A percentile compares a stretch with the other conserved stretches of the same genome.
Evolutionary conservation across 1,140 invertebrate species (phyloP).

Genomic region (Scaptomyza graminum): DNA sequence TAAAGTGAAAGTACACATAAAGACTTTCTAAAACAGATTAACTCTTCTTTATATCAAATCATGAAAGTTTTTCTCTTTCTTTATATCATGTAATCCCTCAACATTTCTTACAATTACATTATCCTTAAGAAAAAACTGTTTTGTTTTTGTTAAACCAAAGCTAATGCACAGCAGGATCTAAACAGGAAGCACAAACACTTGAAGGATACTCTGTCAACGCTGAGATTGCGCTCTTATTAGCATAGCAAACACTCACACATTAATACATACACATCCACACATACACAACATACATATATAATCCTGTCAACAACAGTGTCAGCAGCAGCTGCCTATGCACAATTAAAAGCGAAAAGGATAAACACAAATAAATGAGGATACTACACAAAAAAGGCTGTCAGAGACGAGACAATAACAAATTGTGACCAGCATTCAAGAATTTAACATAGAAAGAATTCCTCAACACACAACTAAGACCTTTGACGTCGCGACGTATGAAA

Average conservation of each 20-base stretch:
- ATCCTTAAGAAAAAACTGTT: neutral
- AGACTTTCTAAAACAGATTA: too few species aligned
- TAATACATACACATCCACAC: slow-evolving; percentile 5
- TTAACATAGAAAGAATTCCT: slow-evolving; percentile 54
- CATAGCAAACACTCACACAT: slow-evolving; percentile 61
- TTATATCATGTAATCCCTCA: too few species aligned
- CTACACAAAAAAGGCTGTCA: slow-evolving; percentile 65
- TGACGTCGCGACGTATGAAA: neutral
- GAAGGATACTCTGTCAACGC: slow-evolving; percentile 56
- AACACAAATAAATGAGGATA: slow-evolving; percentile 67
- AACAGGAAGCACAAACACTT: slow-evolving; percentile 54
- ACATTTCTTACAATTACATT: neutral
- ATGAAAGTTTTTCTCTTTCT: too few species aligned
- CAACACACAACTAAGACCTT: slow-evolving; percentile 7
- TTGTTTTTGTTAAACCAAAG: neutral
- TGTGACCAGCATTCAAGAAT: slow-evolving; percentile 66
- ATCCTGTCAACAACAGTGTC: slow-evolving; percentile 5
- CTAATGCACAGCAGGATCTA: slow-evolving; percentile 42
- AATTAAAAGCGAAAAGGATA: slow-evolving; percentile 77
- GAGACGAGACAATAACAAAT: slow-evolving; percentile 41
- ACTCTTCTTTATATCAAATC: too few species aligned
- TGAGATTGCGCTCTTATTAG: slow-evolving; percentile 69
- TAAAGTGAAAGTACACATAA: too few species aligned
- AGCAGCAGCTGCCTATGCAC: slow-evolving; percentile 39
- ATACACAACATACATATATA: slow-evolving; percentile 10